Conservation (phyloP, 1,140 invertebrate genomes). For the Rhizoglyphus robini region DNA sequence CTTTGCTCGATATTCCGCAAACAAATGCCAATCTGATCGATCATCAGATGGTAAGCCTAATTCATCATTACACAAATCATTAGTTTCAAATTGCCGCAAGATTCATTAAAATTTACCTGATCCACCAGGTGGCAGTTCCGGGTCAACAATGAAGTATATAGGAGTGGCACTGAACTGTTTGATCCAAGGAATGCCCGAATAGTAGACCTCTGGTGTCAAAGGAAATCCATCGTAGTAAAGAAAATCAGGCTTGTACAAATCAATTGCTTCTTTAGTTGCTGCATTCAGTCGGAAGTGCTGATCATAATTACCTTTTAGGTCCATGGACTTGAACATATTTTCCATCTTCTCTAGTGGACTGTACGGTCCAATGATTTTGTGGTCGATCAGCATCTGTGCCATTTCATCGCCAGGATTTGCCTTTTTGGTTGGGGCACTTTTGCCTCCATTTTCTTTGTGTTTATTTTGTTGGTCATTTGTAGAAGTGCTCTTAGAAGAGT, state of each 20-base stretch:
- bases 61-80: neutral
- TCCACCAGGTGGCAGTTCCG: neutral
- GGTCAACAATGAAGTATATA: neutral
- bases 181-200: neutral
- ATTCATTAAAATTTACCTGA: neutral
- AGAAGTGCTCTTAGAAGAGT: too few species aligned
- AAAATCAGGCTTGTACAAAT: neutral
- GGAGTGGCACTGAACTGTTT: neutral
- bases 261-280: neutral
- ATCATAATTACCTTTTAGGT: neutral
- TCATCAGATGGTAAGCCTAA: neutral
- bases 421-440: too few species aligned
- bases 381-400: neutral
- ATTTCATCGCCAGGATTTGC: neutral
- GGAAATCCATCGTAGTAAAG: neutral
- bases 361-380: neutral
- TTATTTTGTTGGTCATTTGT: neutral
- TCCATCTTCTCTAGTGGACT: neutral
- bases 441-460: neutral
- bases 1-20: neutral
- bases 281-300: neutral
- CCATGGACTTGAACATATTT: neutral
- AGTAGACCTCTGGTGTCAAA: neutral
- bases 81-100: too few species aligned
- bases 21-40: neutral